Base-by-base conservation (phyloP, 2,797 vertebrate species). In the Hypotaenidia okinawae region DNA sequence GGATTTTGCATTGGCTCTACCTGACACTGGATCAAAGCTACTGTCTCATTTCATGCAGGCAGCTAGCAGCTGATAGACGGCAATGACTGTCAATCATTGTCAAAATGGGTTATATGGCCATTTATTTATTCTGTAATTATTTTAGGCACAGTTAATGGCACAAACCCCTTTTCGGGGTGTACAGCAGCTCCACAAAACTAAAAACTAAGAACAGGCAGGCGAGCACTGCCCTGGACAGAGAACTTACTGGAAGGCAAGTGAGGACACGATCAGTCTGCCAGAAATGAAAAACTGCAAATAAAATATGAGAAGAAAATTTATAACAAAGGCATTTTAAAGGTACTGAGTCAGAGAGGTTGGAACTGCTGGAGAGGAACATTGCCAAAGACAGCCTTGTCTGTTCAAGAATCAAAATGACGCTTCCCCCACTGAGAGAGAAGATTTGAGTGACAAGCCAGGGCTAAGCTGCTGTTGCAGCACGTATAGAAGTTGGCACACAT, bases 71-170 rank as follows among this genome's bases (percentile, higher is more conserved):
- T 94, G 94, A 90, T 9, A 88, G 90, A 94, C 10, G 21, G 70
- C 85, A 90, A 67, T 1, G 49, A 45, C 84, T 86, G 84, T 72
- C 94, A 87, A 23, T 94, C 86, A 89, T 57, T 58, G 64, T 51
- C 80, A 91, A 74, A 93, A 84, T 11, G 63, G 80, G 37, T 24
- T 89, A 33, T 16, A 21, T 2, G 35, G 25, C 70, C 77, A 62
- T 81, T 91, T 87, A 89, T 89, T 92, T 91, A 84, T 87, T 88
- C 86, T 55, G 55, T 51, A 92, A 91, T 93, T 93, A 84, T 84
- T 89, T 88, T 54, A 69, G 39, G 49, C 67, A 84, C 35, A 74
- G 45, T 27, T 87, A 80, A 88, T 57, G n/a, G 66, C 52, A 66
- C 35, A 88, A 81, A 41, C 15, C 39, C 25, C 45, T 76, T 91